Conservation (phyloP, 2,888 invertebrate genomes). For the Dione vanillae region DNA sequence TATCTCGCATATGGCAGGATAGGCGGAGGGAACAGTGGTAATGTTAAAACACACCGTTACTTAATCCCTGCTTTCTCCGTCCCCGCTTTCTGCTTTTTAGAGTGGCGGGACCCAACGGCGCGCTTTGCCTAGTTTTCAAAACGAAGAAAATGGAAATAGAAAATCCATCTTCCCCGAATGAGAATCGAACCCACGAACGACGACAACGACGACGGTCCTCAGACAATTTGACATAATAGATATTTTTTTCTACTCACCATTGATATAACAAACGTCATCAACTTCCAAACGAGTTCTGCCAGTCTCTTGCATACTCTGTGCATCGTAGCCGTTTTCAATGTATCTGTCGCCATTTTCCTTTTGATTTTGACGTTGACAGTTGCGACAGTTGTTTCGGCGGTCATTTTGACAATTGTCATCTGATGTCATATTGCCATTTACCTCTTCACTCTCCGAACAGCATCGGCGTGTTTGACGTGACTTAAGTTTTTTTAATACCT, state of each 20-base stretch:
- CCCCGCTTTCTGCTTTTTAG: no score
- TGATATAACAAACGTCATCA: slow-evolving; percentile 97
- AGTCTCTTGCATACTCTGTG: slow-evolving; percentile 86
- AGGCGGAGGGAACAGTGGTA: no score
- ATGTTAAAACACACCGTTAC: no score
- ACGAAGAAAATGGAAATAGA: no score
- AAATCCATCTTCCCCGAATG: no score
- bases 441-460: slow-evolving; percentile 56
- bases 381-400: slow-evolving; percentile 42
- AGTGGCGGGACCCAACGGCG: no score
- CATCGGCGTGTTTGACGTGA: slow-evolving; percentile 57
- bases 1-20: no score
- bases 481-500: slow-evolving; percentile 69
- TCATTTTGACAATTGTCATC: slow-evolving; percentile 53
- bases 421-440: slow-evolving; percentile 45
- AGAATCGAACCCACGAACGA: no score
- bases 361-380: slow-evolving; percentile 48
- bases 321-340: slow-evolving; percentile 58
- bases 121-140: no score
- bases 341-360: slow-evolving; percentile 51
- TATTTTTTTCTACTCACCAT: slow-evolving; percentile 86
- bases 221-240: no score
- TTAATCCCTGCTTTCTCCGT: no score
- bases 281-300: slow-evolving; percentile 86
- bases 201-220: no score